phyloP scores from a whole-genome alignment of 2,113 vertebrate species.

The Phycodurus eques region DNA sequence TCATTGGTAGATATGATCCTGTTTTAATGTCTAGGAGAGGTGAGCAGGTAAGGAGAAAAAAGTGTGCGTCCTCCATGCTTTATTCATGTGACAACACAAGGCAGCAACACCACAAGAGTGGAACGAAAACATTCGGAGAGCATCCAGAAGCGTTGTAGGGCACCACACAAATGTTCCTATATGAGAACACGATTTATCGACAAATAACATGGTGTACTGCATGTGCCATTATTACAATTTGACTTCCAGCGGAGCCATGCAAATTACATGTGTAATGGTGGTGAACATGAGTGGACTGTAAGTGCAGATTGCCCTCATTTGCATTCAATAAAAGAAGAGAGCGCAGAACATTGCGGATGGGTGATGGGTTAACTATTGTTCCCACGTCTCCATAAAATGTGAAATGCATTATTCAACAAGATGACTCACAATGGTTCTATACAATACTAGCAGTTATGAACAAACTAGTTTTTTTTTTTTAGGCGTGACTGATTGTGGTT shows the following conservation, averaged over 20 bases:
- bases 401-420: constrained; percentile 8
- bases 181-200: not conserved
- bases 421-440: not conserved
- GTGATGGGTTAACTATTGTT: constrained; percentile 14
- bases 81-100: constrained; percentile 5
- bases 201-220: constrained; percentile 2
- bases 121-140: constrained; percentile 13
- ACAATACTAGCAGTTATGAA: not conserved
- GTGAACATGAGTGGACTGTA: not conserved
- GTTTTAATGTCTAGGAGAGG: constrained; percentile 39
- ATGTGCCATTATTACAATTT: constrained; percentile 4
- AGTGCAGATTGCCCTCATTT: constrained; percentile 8
- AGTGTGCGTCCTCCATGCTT: constrained; percentile 24
- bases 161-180: not conserved
- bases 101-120: not conserved
- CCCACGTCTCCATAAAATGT: constrained; percentile 13
- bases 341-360: constrained; percentile 17
- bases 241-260: not conserved
- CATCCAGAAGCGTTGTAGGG: not conserved
- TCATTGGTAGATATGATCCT: not conserved
- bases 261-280: not conserved
- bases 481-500: not conserved
- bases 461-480: not conserved
- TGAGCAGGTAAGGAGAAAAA: constrained; percentile 52
- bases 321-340: constrained; percentile 5